Evolutionary conservation across 2,888 invertebrate genomes (phyloP), one percentile per base, ranked within the genome.

Genomic region (Phrixothrix hirtus): DNA sequence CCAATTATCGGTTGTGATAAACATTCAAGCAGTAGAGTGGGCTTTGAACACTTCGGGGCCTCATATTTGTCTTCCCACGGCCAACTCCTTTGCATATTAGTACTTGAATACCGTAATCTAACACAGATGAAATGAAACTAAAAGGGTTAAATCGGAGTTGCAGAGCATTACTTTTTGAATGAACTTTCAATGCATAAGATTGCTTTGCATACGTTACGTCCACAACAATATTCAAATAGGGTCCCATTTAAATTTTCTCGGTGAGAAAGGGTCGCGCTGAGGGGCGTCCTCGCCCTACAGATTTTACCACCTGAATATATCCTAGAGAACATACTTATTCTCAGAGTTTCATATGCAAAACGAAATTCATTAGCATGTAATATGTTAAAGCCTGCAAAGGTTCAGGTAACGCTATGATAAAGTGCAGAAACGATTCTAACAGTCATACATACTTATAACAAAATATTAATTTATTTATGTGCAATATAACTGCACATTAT

Each of bases 1-100:
- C 64, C 67, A 67, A 66, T 67, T 66, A 67, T 66, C 65, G 61
- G 63, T 56, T 62, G 57, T 64, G 65, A 65, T 65, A 65, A 65
- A 63, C 63, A 65, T 65, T 65, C 59, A 47, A 36, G 21, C n/a
- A 49, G 47, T 41, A 51, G 61, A 63, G 62, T 62, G 65, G 62
- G 63, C 57, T 56, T 57, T 50, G 53, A 54, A 49, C 49, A 51
- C 46, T 42, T 54, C 42, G 32, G 54, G 53, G 41, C 46, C 26
- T 25, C 48, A 45, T 64, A 61, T 64, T 62, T 64, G 57, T 52
- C 64, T 64, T 64, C 64, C 64, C 64, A 64, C 64, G 64, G 58
- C 57, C 51, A 57, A 44, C 49, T 45, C 36, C 49, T 56, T 57
- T 51, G 50, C 55, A 42, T 60, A 51, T 39, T 42, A 31, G 53